Evolutionary conservation across 64 coral and sea anemone species (phyloP), one percentile per base, ranked within the genome.

Genomic region (Orbicella faveolata): DNA sequence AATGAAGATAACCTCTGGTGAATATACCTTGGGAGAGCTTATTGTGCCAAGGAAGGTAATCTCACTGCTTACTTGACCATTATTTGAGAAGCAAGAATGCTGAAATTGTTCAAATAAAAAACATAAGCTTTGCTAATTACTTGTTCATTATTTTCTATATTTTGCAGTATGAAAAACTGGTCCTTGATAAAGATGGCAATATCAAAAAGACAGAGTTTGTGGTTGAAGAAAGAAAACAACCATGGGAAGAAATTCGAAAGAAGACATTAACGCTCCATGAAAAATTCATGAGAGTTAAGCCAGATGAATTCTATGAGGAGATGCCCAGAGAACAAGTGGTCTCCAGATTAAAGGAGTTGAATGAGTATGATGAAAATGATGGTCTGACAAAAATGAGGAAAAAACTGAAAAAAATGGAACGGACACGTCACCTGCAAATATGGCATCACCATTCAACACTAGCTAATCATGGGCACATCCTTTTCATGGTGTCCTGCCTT

Each of bases 391-490:
- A 34, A 25, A 89, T 89, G 88, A 79, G 61, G 20, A 44, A 39
- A 0, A 63, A 80, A 68, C 36, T 80, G 17, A 59, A 79, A 15
- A 30, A 64, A 13, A 36, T 89, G 3, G n/a, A 59, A 44, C 8
- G 52, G 9, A 36, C 35, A 70, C 8, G 88, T 51, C 75, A 89
- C 41, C 35, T 89, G 2, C 20, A 73, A 26, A 76, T 89, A 21
- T 89, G 87, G 75, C 87, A 89, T 89, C 75, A 89, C 59, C 75
- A 78, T 14, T 89, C 87, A 14, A 89, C 87, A 39, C 75, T 89
- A 20, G 88, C 88, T 3, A 89, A 80, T 52, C 54, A 62, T 89
- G 76, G 88, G 4, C 77, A 89, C 88, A 37, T 89, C 13, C 59
- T 89, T 30, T 30, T 30, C 30, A 30, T 30, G 30, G 30, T 30